A percentile compares a stretch with the other conserved stretches of the same genome.
phyloP scores from a whole-genome alignment of 2,113 vertebrate species.

The Leptobrachium leishanense region DNA sequence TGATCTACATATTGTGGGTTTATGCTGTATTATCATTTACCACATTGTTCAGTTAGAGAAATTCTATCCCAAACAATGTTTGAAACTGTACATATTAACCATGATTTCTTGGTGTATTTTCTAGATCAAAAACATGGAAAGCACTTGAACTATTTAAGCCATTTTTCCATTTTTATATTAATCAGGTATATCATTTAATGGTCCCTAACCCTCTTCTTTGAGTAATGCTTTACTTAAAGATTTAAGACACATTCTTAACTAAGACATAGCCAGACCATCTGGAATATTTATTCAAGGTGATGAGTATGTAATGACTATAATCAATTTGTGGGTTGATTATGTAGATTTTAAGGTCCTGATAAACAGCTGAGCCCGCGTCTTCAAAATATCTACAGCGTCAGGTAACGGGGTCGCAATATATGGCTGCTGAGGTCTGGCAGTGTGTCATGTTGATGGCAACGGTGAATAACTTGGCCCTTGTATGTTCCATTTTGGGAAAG shows the following conservation, averaged over 20 bases:
- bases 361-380: slow-evolving; percentile 25
- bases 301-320: slow-evolving; percentile 26
- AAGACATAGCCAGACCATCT: slow-evolving; percentile 18
- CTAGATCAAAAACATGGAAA: too few species aligned
- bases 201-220: too few species aligned
- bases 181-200: too few species aligned
- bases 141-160: too few species aligned
- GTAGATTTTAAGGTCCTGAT: slow-evolving; percentile 15
- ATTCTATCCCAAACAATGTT: too few species aligned
- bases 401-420: not conserved
- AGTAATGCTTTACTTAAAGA: too few species aligned
- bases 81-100: too few species aligned
- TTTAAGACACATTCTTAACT: slow-evolving; percentile 13
- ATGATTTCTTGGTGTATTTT: too few species aligned
- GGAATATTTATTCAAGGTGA: slow-evolving; percentile 20
- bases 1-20: too few species aligned
- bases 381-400: slow-evolving; percentile 10
- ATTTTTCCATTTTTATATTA: too few species aligned
- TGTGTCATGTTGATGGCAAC: not conserved
- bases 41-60: too few species aligned
- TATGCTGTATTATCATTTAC: too few species aligned
- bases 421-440: slow-evolving; percentile 11
- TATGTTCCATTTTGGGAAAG: slow-evolving; percentile 9
- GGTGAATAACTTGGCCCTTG: slow-evolving; percentile 8
- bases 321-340: slow-evolving; percentile 21